A percentile compares a stretch with the other conserved stretches of the same genome.
Evolutionary conservation across 2,888 invertebrate genomes (phyloP).

Genomic region (Onthophagus sagittarius): DNA sequence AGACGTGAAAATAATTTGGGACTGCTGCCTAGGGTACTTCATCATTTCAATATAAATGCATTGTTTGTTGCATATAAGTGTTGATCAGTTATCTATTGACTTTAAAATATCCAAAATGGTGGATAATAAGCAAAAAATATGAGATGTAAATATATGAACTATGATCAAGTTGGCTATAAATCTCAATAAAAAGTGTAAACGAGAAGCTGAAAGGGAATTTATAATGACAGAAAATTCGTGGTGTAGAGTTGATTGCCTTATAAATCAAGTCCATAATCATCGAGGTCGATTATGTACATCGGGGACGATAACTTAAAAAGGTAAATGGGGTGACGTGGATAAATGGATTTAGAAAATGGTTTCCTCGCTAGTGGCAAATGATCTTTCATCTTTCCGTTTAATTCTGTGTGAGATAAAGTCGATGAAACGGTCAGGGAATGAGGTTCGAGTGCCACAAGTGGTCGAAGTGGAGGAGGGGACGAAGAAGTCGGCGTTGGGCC

Average conservation of each 20-base stretch:
- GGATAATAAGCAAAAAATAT: too few species aligned
- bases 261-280: neutral
- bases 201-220: neutral
- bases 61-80: too few species aligned
- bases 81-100: too few species aligned
- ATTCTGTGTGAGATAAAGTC: neutral
- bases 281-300: neutral
- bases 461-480: neutral
- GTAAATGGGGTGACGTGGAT: slow-evolving; percentile 6
- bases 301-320: slow-evolving; percentile 10
- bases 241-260: neutral
- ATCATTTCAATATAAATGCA: too few species aligned
- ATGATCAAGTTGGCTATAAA: neutral
- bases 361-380: neutral
- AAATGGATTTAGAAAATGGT: neutral
- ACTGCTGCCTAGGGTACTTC: too few species aligned
- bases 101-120: too few species aligned
- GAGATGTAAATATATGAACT: neutral
- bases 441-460: neutral
- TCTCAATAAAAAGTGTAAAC: neutral
- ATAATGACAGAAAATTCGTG: neutral
- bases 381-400: neutral
- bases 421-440: neutral
- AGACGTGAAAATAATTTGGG: too few species aligned
- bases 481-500: neutral